A percentile compares a stretch with the other conserved stretches of the same genome.
phyloP scores from a whole-genome alignment of 1,140 invertebrate species.

The Sarcophaga peregrina region DNA sequence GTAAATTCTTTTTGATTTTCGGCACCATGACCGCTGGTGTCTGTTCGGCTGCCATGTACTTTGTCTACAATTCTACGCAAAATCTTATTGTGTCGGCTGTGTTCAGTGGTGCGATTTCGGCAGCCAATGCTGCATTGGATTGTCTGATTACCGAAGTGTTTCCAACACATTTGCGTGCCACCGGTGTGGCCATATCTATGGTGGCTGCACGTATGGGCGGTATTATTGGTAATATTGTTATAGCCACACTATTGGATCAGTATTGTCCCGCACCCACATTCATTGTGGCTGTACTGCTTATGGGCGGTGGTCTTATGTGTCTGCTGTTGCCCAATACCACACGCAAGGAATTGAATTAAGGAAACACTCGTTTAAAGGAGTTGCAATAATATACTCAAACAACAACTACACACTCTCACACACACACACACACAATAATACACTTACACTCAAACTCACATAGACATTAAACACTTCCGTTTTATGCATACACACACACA shows the following conservation, averaged over 20 bases:
- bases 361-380: background rate
- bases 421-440: background rate
- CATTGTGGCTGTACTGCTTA: conserved; percentile 83
- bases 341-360: conserved; percentile 79
- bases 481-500: conserved; percentile 22
- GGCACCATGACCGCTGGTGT: conserved; percentile 86
- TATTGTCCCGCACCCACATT: conserved; percentile 88
- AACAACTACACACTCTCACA: background rate
- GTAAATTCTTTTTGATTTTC: conserved; percentile 90
- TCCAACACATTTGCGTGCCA: conserved; percentile 86
- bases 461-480: background rate
- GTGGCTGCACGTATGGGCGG: conserved; percentile 81
- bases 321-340: conserved; percentile 88
- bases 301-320: conserved; percentile 84
- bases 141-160: conserved; percentile 90
- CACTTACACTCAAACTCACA: conserved; percentile 31
- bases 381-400: background rate
- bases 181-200: conserved; percentile 88
- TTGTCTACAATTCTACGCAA: conserved; percentile 83
- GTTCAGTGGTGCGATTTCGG: conserved; percentile 88
- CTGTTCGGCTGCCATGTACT: conserved; percentile 86
- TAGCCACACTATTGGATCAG: conserved; percentile 81
- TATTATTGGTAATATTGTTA: conserved; percentile 88
- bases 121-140: conserved; percentile 87
- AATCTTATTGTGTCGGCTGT: conserved; percentile 86